Percentiles rank a stretch among this genome's conserved stretches.
phyloP scores from a whole-genome alignment of 1,140 invertebrate species.

The Saccostrea glomerata region DNA sequence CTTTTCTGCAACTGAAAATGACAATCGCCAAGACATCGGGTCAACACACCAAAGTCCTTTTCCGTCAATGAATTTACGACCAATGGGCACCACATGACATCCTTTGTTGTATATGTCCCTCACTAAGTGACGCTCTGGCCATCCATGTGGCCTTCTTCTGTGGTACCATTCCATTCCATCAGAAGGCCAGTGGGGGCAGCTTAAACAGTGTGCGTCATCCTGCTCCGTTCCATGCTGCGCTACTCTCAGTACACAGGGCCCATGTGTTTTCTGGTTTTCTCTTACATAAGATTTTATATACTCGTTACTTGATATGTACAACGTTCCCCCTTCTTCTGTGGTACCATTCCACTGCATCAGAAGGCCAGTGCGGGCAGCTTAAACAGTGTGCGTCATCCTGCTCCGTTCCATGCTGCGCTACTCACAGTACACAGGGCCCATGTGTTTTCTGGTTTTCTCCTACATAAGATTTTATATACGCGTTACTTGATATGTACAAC shows the following conservation, averaged over 20 bases:
- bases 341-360: slow-evolving; percentile 7
- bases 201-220: too few species aligned
- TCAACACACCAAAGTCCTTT: not conserved
- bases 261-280: too few species aligned
- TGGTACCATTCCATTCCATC: slow-evolving; percentile 11
- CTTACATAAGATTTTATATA: too few species aligned
- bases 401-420: too few species aligned
- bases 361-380: not conserved
- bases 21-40: slow-evolving; percentile 37
- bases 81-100: slow-evolving; percentile 40
- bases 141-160: slow-evolving; percentile 10
- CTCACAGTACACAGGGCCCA: too few species aligned
- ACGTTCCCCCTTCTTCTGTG: not conserved
- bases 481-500: too few species aligned
- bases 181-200: not conserved
- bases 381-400: too few species aligned
- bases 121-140: not conserved
- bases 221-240: too few species aligned
- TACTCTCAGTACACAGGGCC: too few species aligned
- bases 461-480: too few species aligned
- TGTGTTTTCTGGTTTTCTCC: too few species aligned
- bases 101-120: slow-evolving; percentile 25
- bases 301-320: too few species aligned
- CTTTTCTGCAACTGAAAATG: slow-evolving; percentile 42
- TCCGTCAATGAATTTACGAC: not conserved